phyloP scores from a whole-genome alignment of 2,113 vertebrate species.

The Austrofundulus limnaeus region DNA sequence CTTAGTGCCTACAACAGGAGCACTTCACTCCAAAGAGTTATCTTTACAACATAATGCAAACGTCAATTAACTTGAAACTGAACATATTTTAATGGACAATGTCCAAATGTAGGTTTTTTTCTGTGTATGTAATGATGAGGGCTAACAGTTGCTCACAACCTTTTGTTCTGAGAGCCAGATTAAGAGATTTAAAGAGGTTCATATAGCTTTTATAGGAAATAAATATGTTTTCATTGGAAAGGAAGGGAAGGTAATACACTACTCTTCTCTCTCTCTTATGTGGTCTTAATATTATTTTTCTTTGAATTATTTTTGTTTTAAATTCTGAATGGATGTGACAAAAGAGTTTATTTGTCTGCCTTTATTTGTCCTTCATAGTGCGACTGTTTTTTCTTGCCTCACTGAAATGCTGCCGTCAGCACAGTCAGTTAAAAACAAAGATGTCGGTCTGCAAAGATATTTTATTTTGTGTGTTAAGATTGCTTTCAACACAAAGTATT shows the following conservation, averaged over 20 bases:
- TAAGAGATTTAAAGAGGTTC: conserved; percentile 56
- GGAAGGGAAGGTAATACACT: conserved; percentile 64
- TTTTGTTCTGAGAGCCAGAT: conserved; percentile 58
- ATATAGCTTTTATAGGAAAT: conserved; percentile 64
- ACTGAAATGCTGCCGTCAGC: conserved; percentile 72
- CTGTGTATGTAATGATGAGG: conserved; percentile 13
- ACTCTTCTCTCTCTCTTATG: conserved; percentile 45
- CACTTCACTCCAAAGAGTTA: conserved; percentile 97
- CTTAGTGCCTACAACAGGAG: conserved; percentile 96
- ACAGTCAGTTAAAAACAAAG: conserved; percentile 79
- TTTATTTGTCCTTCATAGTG: conserved; percentile 15
- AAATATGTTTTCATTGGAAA: conserved; percentile 68
- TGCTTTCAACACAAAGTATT: background rate
- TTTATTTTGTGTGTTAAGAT: conserved; percentile 49
- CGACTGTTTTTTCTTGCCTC: conserved; percentile 14
- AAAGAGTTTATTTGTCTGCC: conserved; percentile 17
- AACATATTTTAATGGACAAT: conserved; percentile 60
- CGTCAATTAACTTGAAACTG: conserved; percentile 63
- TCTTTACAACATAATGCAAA: conserved; percentile 78
- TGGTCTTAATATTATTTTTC: conserved; percentile 48
- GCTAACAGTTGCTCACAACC: conserved; percentile 34
- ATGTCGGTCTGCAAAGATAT: conserved; percentile 79
- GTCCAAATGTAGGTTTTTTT: conserved; percentile 11
- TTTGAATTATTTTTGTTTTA: conserved; percentile 12
- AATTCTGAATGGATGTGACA: conserved; percentile 32